Conservation (phyloP, 92 coral and sea anemone species). For the Zoanthus sociatus region DNA sequence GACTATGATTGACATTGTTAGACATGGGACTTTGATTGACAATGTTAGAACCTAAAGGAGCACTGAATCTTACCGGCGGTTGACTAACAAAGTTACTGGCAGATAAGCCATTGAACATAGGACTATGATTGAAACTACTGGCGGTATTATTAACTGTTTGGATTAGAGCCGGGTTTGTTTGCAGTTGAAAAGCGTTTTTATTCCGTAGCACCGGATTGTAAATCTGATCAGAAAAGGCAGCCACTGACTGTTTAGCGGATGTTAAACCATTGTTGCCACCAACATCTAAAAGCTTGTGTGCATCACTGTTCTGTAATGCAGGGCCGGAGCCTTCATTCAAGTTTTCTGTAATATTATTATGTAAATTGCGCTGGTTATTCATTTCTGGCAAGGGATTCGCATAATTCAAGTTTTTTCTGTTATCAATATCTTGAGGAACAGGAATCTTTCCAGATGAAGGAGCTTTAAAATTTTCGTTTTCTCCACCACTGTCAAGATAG, state of each 20-base stretch:
- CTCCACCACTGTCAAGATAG: constrained; percentile 26
- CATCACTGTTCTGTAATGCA: not conserved
- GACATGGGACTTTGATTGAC: not conserved
- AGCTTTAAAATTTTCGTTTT: not conserved
- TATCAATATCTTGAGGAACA: constrained; percentile 32
- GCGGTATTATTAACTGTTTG: too few relatives aligned
- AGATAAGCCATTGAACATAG: too few relatives aligned
- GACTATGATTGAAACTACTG: too few relatives aligned
- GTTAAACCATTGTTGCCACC: not conserved
- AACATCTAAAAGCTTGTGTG: not conserved
- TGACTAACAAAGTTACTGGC: not conserved
- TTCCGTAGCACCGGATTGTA: not conserved
- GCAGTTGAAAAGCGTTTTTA: not conserved
- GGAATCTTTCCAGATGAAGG: not conserved
- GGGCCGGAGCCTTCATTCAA: not conserved
- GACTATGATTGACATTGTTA: not conserved
- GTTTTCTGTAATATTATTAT: not conserved
- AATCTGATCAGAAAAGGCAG: not conserved
- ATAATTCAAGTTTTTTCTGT: constrained; percentile 1
- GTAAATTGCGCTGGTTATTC: not conserved
- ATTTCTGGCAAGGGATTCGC: not conserved
- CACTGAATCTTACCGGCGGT: not conserved
- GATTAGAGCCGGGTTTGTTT: not conserved
- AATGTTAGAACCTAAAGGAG: not conserved
- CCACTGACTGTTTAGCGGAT: not conserved